Evolutionary conservation across 2,797 vertebrate species (phyloP), one percentile per base, ranked within the genome.

Genomic region (Margarornis squamiger): DNA sequence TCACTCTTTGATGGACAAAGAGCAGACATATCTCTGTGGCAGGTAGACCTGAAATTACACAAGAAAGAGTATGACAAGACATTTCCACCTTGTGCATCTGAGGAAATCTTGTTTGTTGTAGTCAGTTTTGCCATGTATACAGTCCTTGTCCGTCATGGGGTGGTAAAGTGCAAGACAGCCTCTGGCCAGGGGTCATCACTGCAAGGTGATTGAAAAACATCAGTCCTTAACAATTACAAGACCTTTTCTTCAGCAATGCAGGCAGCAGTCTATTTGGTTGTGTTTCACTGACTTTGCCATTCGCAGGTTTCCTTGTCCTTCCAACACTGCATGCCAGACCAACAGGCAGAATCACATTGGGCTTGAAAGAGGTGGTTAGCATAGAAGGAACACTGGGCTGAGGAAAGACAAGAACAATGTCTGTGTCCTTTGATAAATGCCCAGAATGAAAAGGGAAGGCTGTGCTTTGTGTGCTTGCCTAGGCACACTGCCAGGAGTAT

Each of bases 381-480:
- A 26, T 26, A 75, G 54, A 54, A 80, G 39, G 52, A 93, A 20
- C 27, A 14, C 26, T 24, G 48, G 45, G 32, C 36, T 2, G 5
- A 70, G 67, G 54, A 94, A 27, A 84, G 30, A 49, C 52, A 75
- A 82, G 88, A 86, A 79, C 77, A 86, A 61, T 0, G 7, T 58
- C 81, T 89, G 55, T 13, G 1, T 73, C 51, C 87, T 92, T 86
- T 89, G 89, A 83, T 84, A 70, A 91, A 48, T 0, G 6, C 68
- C 49, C 36, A 48, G 74, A 67, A 70, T 74, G 59, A 88, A 92
- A 87, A 95, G 38, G 74, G 38, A 94, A 92, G 89, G 43, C 27
- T 83, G 58, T 18, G 21, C 65, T 89, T 83, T 81, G 20, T 54
- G 55, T 87, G 34, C 77, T 78, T 73, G 76, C 66, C 73, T 59